Evolutionary conservation across 2,113 vertebrate genomes (phyloP), one percentile per base, ranked within the genome.

Genomic region (Apaloderma vittatum): DNA sequence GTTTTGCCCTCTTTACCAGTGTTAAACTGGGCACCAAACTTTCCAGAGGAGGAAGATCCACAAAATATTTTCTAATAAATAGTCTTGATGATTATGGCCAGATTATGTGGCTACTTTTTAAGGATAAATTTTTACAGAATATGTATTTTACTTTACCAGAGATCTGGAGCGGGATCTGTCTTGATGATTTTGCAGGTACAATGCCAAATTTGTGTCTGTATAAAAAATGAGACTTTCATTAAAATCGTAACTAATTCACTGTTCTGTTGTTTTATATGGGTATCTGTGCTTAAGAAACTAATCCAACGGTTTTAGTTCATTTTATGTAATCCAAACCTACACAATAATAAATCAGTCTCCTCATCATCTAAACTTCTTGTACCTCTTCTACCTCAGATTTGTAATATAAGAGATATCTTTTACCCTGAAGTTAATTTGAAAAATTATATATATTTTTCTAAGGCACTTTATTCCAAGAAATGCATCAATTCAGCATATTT

Each of bases 401-500:
- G 12, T 43, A 89, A 82, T 62, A 67, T 23, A 55, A 85, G 77
- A 89, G 3, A 55, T 30, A 80, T 4, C 7, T 82, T 95, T 96
- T 81, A 76, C 43, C 58, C 67, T 92, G 68, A 24, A 95, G 76
- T 94, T 97, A 96, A 94, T 96, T 95, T 90, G 59, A 92, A 96
- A 91, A 92, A 86, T 45, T 75, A 72, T 45, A 84, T 9, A 7
- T 92, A 40, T 90, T 82, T 94, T 97, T 94, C 77, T 75, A 86
- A 84, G 90, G 40, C 92, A 83, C 58, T 95, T 94, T 84, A 27
- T 96, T 91, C 93, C 83, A 76, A 93, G 88, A 92, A 95, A 95
- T 86, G 46, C 76, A 95, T 95, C 85, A 86, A 52, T 97, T 97
- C 67, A 93, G 76, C 88, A 72, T 92, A 88, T 95, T 97, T 95